Conservation (phyloP, 2,113 vertebrate genomes). For the Callionymus lyra region DNA sequence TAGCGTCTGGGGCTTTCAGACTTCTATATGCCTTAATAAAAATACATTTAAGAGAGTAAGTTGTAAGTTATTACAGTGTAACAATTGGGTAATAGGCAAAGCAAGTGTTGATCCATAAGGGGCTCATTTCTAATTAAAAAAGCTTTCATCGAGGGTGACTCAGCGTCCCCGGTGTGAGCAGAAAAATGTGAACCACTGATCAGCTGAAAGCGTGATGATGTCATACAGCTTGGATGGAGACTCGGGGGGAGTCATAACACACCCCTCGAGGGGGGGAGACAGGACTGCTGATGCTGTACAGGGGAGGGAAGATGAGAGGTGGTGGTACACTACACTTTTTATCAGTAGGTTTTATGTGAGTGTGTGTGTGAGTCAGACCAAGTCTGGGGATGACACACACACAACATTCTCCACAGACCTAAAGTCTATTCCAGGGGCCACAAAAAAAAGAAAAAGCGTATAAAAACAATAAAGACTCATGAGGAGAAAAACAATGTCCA, state of each 20-base stretch:
- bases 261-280: slow-evolving; percentile 8
- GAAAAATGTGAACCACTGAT: background rate
- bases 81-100: too few relatives aligned
- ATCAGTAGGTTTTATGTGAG: too few relatives aligned
- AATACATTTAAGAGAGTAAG: too few relatives aligned
- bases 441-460: background rate
- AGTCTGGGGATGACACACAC: slow-evolving; percentile 6
- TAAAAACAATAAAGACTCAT: background rate
- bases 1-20: too few relatives aligned
- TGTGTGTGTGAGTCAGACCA: slow-evolving; percentile 40
- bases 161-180: background rate
- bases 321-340: slow-evolving; percentile 6
- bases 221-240: slow-evolving; percentile 15
- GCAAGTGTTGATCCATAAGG: background rate
- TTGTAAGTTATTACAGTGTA: too few relatives aligned
- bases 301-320: slow-evolving; percentile 10
- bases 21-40: too few relatives aligned
- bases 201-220: slow-evolving; percentile 6
- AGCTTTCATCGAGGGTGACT: slow-evolving; percentile 2
- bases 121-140: slow-evolving; percentile 2
- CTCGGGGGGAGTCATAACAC: slow-evolving; percentile 14
- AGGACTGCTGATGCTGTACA: background rate
- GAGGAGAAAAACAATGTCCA: background rate
- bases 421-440: background rate
- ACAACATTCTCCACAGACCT: slow-evolving; percentile 5